A percentile compares a stretch with the other conserved stretches of the same genome.
phyloP scores from a whole-genome alignment of 1,140 invertebrate species.

The Condylostylus longicornis region DNA sequence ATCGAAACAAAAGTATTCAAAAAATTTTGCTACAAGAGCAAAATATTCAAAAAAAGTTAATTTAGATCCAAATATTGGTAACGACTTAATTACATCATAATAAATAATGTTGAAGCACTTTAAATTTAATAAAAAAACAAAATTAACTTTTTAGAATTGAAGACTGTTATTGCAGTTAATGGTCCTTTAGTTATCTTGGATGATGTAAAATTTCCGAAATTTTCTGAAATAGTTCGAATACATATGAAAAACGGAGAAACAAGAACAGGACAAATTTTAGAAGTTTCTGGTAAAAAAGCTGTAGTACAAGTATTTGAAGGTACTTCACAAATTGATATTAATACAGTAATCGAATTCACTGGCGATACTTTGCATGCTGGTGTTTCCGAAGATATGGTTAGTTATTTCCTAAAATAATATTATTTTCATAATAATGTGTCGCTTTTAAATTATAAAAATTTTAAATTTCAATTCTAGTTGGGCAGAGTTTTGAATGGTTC shows the following conservation, averaged over 20 bases:
- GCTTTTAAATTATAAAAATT: no score
- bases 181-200: conserved; percentile 89
- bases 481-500: conserved; percentile 93
- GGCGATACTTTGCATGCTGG: conserved; percentile 87
- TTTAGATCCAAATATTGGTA: no score
- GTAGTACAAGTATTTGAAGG: conserved; percentile 93
- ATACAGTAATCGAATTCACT: conserved; percentile 90
- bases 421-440: no score
- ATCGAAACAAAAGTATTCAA: no score
- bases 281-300: conserved; percentile 86
- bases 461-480: no score
- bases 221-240: conserved; percentile 87
- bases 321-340: conserved; percentile 91
- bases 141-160: conserved; percentile 48
- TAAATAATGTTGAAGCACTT: no score
- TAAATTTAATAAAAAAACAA: no score
- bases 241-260: conserved; percentile 76
- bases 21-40: no score
- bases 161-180: conserved; percentile 90
- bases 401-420: no score
- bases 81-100: no score
- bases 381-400: conserved; percentile 93
- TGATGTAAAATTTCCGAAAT: conserved; percentile 93
- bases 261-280: conserved; percentile 81
- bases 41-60: no score